These are phyloP conservation scores for Pachypanchax playfairii DNA, from an alignment of 2,113 vertebrate species.

Conservation along the genomic window DNA sequence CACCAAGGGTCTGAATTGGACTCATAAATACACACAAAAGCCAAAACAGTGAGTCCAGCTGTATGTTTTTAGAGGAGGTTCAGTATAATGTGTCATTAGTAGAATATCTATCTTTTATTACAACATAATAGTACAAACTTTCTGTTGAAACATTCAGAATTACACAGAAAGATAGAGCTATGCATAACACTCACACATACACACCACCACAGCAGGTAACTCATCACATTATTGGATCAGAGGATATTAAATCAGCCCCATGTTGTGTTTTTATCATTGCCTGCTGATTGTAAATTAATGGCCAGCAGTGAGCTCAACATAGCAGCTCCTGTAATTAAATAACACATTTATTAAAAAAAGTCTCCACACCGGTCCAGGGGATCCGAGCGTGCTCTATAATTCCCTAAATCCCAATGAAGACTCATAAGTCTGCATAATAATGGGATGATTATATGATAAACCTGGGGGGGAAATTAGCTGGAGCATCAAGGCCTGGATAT, in stretches of 20 bases:
- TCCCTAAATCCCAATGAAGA: constrained; percentile 31
- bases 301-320: constrained; percentile 37
- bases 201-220: constrained; percentile 15
- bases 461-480: constrained; percentile 10
- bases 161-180: constrained; percentile 24
- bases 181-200: constrained; percentile 11
- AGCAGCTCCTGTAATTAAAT: constrained; percentile 51
- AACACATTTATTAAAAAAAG: constrained; percentile 22
- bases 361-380: constrained; percentile 1
- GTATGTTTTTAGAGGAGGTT: constrained; percentile 53
- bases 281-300: constrained; percentile 63
- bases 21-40: constrained; percentile 6
- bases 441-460: constrained; percentile 34
- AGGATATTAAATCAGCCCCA: constrained; percentile 65
- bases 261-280: constrained; percentile 68
- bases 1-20: not conserved
- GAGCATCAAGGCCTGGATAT: not conserved
- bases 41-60: constrained; percentile 17
- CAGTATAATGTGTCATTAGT: constrained; percentile 40
- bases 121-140: constrained; percentile 47
- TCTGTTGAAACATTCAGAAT: constrained; percentile 24
- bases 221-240: constrained; percentile 54
- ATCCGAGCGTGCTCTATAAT: constrained; percentile 15
- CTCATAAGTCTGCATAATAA: constrained; percentile 43
- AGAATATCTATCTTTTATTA: constrained; percentile 54